phyloP scores from a whole-genome alignment of 2,888 invertebrate species.

The Torymus auratus region DNA sequence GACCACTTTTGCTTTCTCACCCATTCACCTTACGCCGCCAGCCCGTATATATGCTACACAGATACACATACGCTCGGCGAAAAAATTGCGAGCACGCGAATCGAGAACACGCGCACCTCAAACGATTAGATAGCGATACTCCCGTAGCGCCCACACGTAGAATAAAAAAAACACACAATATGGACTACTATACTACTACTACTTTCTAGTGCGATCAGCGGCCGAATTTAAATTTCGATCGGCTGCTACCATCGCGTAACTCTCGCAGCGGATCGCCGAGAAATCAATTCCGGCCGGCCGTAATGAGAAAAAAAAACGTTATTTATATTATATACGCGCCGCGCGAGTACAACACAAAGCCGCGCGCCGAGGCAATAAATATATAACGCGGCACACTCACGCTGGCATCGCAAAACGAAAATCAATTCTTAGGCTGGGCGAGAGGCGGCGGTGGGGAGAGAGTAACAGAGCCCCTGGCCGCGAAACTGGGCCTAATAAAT shows the following conservation, averaged over 20 bases:
- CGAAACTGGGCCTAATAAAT: constrained; percentile 39
- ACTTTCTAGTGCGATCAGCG: not conserved
- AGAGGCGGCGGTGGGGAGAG: not conserved
- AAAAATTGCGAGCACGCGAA: not conserved
- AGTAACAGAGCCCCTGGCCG: not conserved
- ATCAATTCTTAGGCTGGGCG: not conserved
- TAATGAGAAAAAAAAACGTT: constrained; percentile 16
- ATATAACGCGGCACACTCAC: not conserved
- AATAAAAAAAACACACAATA: too few species aligned
- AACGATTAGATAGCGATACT: not conserved
- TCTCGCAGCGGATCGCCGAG: not conserved
- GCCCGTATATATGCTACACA: not conserved
- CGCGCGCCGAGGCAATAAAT: constrained; percentile 2
- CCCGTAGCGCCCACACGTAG: too few species aligned
- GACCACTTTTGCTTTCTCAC: constrained; percentile 28
- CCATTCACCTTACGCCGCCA: not conserved
- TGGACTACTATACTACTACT: not conserved
- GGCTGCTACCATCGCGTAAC: not conserved
- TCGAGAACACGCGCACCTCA: not conserved
- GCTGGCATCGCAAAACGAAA: not conserved
- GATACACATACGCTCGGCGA: not conserved
- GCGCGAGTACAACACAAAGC: not conserved
- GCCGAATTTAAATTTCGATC: constrained; percentile 18
- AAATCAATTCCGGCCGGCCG: constrained; percentile 19
- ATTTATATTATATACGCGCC: not conserved